Conservation (phyloP, 2,888 invertebrate genomes). For the Scaptomyza polygonia region DNA sequence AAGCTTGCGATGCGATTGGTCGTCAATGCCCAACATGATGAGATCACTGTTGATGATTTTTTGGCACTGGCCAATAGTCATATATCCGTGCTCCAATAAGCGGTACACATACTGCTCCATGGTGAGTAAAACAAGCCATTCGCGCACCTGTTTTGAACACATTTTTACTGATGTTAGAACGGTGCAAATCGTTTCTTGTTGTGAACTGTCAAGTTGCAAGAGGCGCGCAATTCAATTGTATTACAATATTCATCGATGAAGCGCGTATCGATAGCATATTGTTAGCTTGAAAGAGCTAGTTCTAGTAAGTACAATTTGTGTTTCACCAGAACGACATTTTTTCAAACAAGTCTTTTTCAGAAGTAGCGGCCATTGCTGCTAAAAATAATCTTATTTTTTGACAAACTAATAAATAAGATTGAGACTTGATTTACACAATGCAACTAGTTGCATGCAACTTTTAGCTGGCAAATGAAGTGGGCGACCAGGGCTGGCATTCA, state of each 20-base stretch:
- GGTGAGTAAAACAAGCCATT: conserved; percentile 59
- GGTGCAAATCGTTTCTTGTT: not conserved
- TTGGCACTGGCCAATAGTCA: conserved; percentile 37
- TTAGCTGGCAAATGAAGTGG: too few relatives aligned
- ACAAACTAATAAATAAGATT: too few relatives aligned
- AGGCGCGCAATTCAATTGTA: conserved; percentile 24
- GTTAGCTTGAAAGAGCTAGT: not conserved
- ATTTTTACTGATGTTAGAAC: conserved; percentile 17
- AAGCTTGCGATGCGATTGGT: conserved; percentile 39
- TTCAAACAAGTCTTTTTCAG: not conserved
- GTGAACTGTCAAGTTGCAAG: not conserved
- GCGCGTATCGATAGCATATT: conserved; percentile 8
- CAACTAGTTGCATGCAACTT: too few relatives aligned
- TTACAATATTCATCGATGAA: conserved; percentile 20
- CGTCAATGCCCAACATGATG: conserved; percentile 42
- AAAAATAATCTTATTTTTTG: too few relatives aligned
- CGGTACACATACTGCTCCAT: conserved; percentile 51
- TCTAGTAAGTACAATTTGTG: not conserved
- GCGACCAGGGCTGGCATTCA: too few relatives aligned
- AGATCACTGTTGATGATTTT: conserved; percentile 44
- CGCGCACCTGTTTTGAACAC: conserved; percentile 51
- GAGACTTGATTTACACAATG: too few relatives aligned
- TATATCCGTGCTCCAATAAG: conserved; percentile 43
- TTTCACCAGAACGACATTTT: not conserved
- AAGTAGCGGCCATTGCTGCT: too few relatives aligned